phyloP scores from a whole-genome alignment of 1,140 invertebrate species.

The Rhyzopertha dominica region DNA sequence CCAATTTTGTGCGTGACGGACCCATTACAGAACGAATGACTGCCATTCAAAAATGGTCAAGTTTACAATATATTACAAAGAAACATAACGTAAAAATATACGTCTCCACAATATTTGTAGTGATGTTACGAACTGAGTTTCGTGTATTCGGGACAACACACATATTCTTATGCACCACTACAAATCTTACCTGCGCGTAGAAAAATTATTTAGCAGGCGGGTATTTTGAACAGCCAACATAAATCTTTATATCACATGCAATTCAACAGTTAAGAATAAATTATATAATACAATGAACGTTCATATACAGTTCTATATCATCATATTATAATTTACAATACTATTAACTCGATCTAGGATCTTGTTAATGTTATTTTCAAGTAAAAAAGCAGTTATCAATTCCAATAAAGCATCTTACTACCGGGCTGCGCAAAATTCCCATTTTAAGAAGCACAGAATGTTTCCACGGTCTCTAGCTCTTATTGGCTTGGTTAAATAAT shows the following conservation, averaged over 20 bases:
- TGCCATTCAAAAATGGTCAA: too few species aligned
- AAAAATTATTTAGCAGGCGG: slow-evolving; percentile 18
- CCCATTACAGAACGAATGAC: too few species aligned
- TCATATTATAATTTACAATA: slow-evolving; percentile 21
- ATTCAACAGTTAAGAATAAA: slow-evolving; percentile 35
- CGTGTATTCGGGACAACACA: too few species aligned
- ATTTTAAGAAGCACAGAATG: slow-evolving; percentile 11
- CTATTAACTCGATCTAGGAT: slow-evolving; percentile 28
- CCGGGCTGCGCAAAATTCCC: slow-evolving; percentile 15
- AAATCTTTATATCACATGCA: slow-evolving; percentile 40
- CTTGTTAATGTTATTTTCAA: slow-evolving; percentile 26
- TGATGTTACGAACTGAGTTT: too few species aligned
- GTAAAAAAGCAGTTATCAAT: slow-evolving; percentile 43
- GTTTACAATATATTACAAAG: too few species aligned
- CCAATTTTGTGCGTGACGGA: too few species aligned
- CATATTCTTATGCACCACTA: too few species aligned
- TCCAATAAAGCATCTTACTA: slow-evolving; percentile 39
- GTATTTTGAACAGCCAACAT: slow-evolving; percentile 34
- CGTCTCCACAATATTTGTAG: too few species aligned
- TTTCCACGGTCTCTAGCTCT: too few species aligned
- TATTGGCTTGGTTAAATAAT: slow-evolving; percentile 3
- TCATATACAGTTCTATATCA: slow-evolving; percentile 24
- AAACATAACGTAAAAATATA: too few species aligned
- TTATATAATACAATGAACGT: slow-evolving; percentile 31
- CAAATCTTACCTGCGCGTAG: too few species aligned